Evolutionary conservation across 2,888 invertebrate species (phyloP), one percentile per base, ranked within the genome.

Genomic region (Amphiduros pacificus): DNA sequence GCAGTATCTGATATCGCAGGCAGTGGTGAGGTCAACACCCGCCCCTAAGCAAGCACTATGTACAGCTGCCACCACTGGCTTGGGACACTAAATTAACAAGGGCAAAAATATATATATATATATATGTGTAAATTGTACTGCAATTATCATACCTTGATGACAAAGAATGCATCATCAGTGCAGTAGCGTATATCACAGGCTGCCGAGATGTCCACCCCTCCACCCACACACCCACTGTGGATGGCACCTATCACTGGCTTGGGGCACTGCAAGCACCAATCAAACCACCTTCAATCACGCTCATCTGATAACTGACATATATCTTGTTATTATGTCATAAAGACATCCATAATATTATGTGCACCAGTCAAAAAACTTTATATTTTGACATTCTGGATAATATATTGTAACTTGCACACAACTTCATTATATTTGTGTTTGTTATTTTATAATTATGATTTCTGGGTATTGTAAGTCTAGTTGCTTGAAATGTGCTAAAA

Each of bases 131-230:
- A n/a, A n/a, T n/a, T n/a, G n/a, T n/a, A n/a, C n/a, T n/a, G n/a
- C n/a, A n/a, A n/a, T n/a, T n/a, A n/a, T 11, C 36, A 36, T 69
- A 84, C 86, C 79, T 96, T 96, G 0, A 98, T 89, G 84, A 91
- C 90, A 78, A 95, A 95, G 88, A 90, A 92, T 1, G 97, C 90
- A 82, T 97, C 95, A 74, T 88, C 85, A 0, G 94, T 89, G 77
- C 93, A 94, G 76, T 93, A 94, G 64, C 95, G 87, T 69, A 99
- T 91, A 82, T 99, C 99, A 56, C 93, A 89, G 0, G 94, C 91
- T 2, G 92, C 89, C 57, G 94, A 88, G 64, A 99, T 83, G 81
- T 96, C 91, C 0, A 96, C 87, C 0, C 93, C 98, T 0, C 89
- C 97, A 0, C 99, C 99, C 58, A 99, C 87, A 77, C 97, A 98